Conservation (phyloP, 1,140 invertebrate genomes). For the Papilio aristodemus region DNA sequence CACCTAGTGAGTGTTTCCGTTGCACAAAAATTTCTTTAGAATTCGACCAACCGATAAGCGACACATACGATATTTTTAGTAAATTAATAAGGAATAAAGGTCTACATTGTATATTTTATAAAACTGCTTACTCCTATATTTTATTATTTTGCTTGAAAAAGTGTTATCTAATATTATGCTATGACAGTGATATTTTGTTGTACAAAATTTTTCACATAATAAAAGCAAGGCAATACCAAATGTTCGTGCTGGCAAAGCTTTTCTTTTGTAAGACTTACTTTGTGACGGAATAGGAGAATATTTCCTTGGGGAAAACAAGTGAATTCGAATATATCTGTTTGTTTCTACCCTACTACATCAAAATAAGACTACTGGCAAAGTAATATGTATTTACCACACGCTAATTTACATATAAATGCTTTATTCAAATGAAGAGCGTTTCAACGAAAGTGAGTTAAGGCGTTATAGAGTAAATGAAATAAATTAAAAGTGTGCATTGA, state of each 20-base stretch:
- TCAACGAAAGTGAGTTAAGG: background rate
- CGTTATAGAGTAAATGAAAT: background rate
- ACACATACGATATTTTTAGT: no score
- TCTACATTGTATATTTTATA: no score
- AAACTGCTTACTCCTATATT: no score
- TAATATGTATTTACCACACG: slow-evolving; percentile 6
- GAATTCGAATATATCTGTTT: slow-evolving; percentile 32
- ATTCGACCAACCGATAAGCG: no score
- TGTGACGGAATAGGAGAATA: slow-evolving; percentile 33
- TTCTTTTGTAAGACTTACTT: slow-evolving; percentile 32
- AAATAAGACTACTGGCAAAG: slow-evolving; percentile 28
- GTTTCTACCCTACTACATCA: background rate
- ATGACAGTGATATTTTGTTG: slow-evolving; percentile 16
- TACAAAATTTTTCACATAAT: slow-evolving; percentile 30
- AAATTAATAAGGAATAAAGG: no score
- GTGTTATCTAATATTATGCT: background rate
- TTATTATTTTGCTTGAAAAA: no score
- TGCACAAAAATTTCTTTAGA: no score
- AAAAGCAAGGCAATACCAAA: slow-evolving; percentile 30
- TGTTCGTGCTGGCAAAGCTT: slow-evolving; percentile 25
- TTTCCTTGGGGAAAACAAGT: slow-evolving; percentile 34
- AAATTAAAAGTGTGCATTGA: no score
- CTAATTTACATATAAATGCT: slow-evolving; percentile 15
- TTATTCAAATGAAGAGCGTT: background rate
- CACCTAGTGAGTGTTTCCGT: no score